These are phyloP conservation scores for Thymelicus lineola DNA, from an alignment of 2,888 invertebrate species.

Conservation along the genomic window DNA sequence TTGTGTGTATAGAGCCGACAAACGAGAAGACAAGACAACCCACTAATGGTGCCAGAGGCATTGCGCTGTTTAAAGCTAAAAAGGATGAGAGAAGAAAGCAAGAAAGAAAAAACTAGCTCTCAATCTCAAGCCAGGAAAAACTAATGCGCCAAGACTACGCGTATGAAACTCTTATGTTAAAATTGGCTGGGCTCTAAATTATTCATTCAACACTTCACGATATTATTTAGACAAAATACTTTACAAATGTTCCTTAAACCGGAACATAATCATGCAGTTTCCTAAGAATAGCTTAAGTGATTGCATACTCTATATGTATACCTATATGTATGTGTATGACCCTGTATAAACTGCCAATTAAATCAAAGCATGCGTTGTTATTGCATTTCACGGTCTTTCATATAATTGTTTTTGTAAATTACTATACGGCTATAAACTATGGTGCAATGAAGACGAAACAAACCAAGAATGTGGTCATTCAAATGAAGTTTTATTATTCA, in stretches of 20 bases:
- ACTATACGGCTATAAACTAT: constrained; percentile 20
- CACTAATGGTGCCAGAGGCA: no score
- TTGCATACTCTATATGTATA: constrained; percentile 2
- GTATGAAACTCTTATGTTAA: no score
- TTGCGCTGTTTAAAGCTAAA: no score
- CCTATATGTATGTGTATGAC: constrained; percentile 16
- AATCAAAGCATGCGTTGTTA: constrained; percentile 18
- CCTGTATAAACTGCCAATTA: constrained; percentile 31
- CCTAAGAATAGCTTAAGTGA: constrained; percentile 19
- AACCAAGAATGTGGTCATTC: neutral
- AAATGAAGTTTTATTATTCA: neutral
- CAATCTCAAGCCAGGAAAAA: no score
- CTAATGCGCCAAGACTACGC: no score
- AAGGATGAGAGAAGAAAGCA: no score
- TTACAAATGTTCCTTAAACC: neutral
- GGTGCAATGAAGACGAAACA: constrained; percentile 17
- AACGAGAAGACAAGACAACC: no score
- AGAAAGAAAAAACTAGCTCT: no score
- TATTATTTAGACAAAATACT: no score
- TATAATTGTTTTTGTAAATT: constrained; percentile 20
- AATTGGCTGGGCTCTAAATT: no score
- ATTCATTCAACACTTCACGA: no score
- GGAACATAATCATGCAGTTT: constrained; percentile 21
- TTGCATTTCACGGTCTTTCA: constrained; percentile 25
- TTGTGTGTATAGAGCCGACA: no score